phyloP scores from a whole-genome alignment of 2,888 invertebrate genomes.

The Drosophila austrosaltans region DNA sequence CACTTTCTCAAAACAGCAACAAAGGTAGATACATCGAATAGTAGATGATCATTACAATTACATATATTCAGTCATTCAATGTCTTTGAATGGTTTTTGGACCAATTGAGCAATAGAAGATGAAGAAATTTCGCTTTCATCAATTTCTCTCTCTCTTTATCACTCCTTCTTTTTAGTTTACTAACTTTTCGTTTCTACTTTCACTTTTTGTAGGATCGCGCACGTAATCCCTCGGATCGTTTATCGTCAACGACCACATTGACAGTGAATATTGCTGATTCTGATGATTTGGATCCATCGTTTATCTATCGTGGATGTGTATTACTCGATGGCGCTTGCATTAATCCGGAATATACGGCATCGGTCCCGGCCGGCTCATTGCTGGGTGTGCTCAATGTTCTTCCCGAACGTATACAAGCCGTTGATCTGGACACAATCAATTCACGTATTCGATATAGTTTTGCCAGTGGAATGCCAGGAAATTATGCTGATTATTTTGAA shows the following conservation, averaged over 20 bases:
- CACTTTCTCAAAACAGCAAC: background rate
- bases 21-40: background rate
- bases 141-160: background rate
- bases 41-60: slow-evolving; percentile 1
- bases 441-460: slow-evolving; percentile 92
- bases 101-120: background rate
- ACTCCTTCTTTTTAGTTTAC: background rate
- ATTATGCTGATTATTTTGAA: slow-evolving; percentile 91
- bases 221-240: slow-evolving; percentile 89
- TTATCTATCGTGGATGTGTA: slow-evolving; percentile 94
- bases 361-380: slow-evolving; percentile 90
- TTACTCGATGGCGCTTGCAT: slow-evolving; percentile 92
- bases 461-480: slow-evolving; percentile 90
- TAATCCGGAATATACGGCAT: slow-evolving; percentile 93
- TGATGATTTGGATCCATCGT: slow-evolving; percentile 95
- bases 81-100: background rate
- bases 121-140: background rate
- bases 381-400: slow-evolving; percentile 92
- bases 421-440: slow-evolving; percentile 94
- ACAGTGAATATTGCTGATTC: slow-evolving; percentile 94
- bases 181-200: background rate
- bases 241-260: slow-evolving; percentile 93
- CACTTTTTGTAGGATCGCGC: slow-evolving; percentile 89
- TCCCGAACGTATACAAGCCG: slow-evolving; percentile 95
- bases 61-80: slow-evolving; percentile 1